These are phyloP conservation scores for Neoascia interrupta DNA, from an alignment of 2,888 invertebrate genomes.

Conservation along the genomic window DNA sequence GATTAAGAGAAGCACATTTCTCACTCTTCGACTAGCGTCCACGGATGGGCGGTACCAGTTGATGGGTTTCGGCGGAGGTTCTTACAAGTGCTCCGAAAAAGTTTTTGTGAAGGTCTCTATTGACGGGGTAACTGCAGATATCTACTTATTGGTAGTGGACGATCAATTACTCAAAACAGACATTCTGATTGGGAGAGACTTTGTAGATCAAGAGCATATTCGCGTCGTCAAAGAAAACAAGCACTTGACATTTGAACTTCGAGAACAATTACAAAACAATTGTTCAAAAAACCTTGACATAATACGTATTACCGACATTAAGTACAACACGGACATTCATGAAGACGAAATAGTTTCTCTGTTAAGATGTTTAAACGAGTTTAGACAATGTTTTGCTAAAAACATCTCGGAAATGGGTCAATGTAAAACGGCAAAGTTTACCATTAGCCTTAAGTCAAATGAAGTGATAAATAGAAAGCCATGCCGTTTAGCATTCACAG, in stretches of 20 bases:
- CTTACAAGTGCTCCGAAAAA: conserved; percentile 14
- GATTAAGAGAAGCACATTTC: background rate
- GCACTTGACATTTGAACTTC: conserved; percentile 2
- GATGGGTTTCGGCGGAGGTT: conserved; percentile 15
- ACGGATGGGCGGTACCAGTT: background rate
- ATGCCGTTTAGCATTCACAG: conserved; percentile 22
- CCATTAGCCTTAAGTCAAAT: no score
- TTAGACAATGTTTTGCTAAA: conserved; percentile 18
- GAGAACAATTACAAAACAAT: background rate
- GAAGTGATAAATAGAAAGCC: no score
- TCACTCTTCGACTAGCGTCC: background rate
- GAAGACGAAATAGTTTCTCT: no score
- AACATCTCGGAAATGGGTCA: no score
- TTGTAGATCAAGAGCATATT: conserved; percentile 13
- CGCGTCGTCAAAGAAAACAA: conserved; percentile 18
- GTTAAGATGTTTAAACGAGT: conserved; percentile 23
- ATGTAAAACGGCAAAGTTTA: no score
- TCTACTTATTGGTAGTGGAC: conserved; percentile 17
- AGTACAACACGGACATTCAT: background rate
- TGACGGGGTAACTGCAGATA: conserved; percentile 8
- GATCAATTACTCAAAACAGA: conserved; percentile 8
- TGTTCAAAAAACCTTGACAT: background rate
- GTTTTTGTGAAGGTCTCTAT: conserved; percentile 11
- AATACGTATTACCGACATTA: background rate
- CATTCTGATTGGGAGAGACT: no score